These are phyloP conservation scores for Dreissena rostriformis DNA, from an alignment of 1,140 invertebrate genomes.

Conservation along the genomic window DNA sequence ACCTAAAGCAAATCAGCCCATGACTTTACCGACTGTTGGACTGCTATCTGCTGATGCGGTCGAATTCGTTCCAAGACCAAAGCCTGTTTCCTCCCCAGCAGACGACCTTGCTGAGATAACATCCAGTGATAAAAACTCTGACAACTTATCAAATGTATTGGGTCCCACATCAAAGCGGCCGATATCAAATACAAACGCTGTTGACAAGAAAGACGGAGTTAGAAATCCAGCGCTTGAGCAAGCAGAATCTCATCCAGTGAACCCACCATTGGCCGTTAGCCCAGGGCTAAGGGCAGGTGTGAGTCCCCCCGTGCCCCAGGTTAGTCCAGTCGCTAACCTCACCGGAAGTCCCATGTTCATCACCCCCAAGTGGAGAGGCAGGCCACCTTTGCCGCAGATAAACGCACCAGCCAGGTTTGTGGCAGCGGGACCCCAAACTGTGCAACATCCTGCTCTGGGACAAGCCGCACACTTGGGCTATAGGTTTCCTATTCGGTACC, in stretches of 20 bases:
- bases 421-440: neutral
- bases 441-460: no score
- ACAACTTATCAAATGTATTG: neutral
- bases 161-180: conserved; percentile 6
- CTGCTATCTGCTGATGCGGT: conserved; percentile 31
- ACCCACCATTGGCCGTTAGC: conserved; percentile 28
- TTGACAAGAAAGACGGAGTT: conserved; percentile 26
- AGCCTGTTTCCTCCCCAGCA: neutral
- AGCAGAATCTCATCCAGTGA: neutral
- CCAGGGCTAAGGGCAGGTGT: conserved; percentile 29
- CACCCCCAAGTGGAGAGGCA: conserved; percentile 21
- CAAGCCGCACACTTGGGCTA: conserved; percentile 8
- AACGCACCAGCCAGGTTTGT: neutral
- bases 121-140: no score
- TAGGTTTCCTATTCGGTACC: neutral
- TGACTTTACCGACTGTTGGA: conserved; percentile 42
- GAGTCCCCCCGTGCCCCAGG: conserved; percentile 11
- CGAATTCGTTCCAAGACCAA: conserved; percentile 40
- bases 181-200: conserved; percentile 7
- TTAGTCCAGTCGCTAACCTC: conserved; percentile 15
- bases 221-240: neutral
- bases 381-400: neutral
- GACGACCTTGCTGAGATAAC: neutral
- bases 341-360: conserved; percentile 53
- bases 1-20: conserved; percentile 2